Base-by-base conservation (phyloP, 2,113 vertebrate genomes). In the Podiceps cristatus region DNA sequence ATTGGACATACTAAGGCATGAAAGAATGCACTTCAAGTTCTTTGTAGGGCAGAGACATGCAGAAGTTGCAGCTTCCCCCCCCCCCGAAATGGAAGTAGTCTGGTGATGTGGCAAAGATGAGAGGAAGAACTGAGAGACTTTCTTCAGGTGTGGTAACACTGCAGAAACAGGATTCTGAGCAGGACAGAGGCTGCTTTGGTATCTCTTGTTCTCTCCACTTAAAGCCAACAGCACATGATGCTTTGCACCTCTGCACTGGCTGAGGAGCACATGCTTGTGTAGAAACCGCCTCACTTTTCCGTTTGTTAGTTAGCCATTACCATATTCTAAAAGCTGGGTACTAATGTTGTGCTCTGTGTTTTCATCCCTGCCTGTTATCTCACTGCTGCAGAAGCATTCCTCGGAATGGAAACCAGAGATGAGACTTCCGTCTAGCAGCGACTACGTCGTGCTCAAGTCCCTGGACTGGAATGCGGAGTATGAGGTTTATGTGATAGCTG, bases 381-480 rank as follows among this genome's bases (percentile, higher is more conserved):
- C 4, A 0, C 20, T 28, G 82, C 95, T 74, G 58, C 95, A 99
- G 99, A 98, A 98, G 73, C 98, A 99, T 9, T 97, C 98, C 5
- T 60, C 98, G 0, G 98, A 99, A 9, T 99, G 99, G 99, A 99
- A 99, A 96, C 99, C 98, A 4, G 99, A 99, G 96, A 99, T 99
- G 97, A 97, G 98, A n/a, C 94, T 99, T 64, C 99, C 99, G 0
- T 99, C 98, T 3, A 95, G 88, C 98, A 99, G 99, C 3, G 99
- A 99, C 77, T 98, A 99, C 7, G 97, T 99, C 37, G 95, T 99
- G 92, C 99, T 99, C 47, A 99, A 97, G 2, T 97, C 98, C 5
- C 97, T 99, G 94, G 99, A 99, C 19, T 99, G 99, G 99, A 99
- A 99, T 52, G 99, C 99, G 0, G 99, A 99, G 79, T 99, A 99